Base-by-base conservation (phyloP, 2,797 vertebrate genomes). In the Poecilia picta region DNA sequence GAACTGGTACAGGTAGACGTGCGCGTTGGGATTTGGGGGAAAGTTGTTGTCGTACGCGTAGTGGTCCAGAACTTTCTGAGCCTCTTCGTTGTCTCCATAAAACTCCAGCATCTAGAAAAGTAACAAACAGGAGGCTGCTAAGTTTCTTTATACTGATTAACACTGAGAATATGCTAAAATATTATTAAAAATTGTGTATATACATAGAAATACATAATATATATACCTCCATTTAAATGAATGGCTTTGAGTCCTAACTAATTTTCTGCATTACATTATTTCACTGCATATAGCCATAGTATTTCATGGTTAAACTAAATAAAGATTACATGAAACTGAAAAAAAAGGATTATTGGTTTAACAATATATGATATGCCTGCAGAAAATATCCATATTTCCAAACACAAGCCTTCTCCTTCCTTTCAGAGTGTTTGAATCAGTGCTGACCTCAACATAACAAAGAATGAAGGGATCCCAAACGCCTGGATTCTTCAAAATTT, bases 391-490 rank as follows among this genome's bases (percentile, higher is more conserved):
- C 33, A 39, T 39, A 23, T 66, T 71, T 71, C 41, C 6, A 71
- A 71, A 71, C 23, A 70, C 25, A 2, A 28, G 41, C 25, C 5
- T 45, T 43, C 5, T 71, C 11, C 41, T 71, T 41, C 23, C 39
- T n/a, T 71, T 71, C 25, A 71, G 4, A 70, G 11, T 3, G 36
- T 25, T 43, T 41, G 39, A 70, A 59, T 70, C 25, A 79, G 7
- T n/a, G 66, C 95, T 96, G 93, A 97, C 98, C 86, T 98, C 95
- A 76, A 98, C 91, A 0, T 97, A 99, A 91, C 96, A 92, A 28
- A 96, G 93, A 78, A 99, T 95, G 77, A 99, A 99, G 18, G 95
- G 90, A 82, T 99, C 98, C 98, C 98, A 99, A 70, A 99, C 87
- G 8, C 98, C 98, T 46, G 98, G 97, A 74, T 84, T 82, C 86